Conservation (phyloP, 2,797 vertebrate genomes). For the Euthynnus affinis region DNA sequence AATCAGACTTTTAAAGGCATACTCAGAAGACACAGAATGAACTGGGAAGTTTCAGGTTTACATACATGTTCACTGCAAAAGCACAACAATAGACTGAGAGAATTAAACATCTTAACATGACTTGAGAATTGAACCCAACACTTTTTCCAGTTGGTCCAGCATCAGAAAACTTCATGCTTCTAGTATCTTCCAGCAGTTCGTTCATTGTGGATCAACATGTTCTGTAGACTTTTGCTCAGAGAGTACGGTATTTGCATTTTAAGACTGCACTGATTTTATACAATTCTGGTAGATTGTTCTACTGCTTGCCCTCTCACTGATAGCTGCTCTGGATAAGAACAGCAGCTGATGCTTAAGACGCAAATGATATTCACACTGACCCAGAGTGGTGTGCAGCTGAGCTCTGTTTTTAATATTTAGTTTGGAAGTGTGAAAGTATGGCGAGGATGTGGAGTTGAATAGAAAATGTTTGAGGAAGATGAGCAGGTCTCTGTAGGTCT, state of each 20-base stretch:
- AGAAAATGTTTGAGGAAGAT: conserved; percentile 39
- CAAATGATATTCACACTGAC: conserved; percentile 61
- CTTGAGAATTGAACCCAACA: neutral
- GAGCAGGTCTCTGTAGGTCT: conserved; percentile 33
- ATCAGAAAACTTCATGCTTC: neutral
- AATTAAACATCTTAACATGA: neutral
- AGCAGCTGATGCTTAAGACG: conserved; percentile 60
- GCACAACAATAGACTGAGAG: neutral
- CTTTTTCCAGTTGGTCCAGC: neutral
- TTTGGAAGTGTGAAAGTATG: conserved; percentile 54
- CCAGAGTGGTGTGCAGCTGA: conserved; percentile 26
- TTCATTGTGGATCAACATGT: conserved; percentile 5
- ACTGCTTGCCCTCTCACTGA: conserved; percentile 45
- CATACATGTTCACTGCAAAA: neutral
- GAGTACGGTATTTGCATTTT: conserved; percentile 56
- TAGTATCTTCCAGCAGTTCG: neutral
- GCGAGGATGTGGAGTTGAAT: conserved; percentile 19
- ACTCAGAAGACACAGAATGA: neutral
- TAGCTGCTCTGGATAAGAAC: conserved; percentile 52
- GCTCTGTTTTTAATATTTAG: conserved; percentile 46
- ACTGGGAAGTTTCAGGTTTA: neutral
- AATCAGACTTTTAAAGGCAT: neutral
- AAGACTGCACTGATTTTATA: conserved; percentile 41
- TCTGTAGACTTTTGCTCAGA: conserved; percentile 26
- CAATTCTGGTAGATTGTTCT: conserved; percentile 13